phyloP scores from a whole-genome alignment of 2,797 vertebrate species.

The Propithecus perrieri region DNA sequence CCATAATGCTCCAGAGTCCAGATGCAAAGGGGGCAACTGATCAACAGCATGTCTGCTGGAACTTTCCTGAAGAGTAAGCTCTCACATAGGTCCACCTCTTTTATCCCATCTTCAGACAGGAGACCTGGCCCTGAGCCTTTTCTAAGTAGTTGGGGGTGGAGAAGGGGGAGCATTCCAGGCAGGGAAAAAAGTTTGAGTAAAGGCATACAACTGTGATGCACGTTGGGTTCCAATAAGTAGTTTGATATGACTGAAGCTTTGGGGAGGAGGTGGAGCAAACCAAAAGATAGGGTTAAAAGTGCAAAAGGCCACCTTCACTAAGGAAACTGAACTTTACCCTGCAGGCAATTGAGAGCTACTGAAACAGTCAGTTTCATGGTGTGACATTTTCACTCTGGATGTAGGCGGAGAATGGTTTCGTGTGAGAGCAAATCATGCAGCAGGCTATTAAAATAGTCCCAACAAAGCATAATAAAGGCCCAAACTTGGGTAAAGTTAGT shows the following conservation, averaged over 20 bases:
- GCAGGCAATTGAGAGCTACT: neutral
- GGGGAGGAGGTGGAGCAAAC: neutral
- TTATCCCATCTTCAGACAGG: slow-evolving; percentile 19
- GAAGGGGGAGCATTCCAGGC: neutral
- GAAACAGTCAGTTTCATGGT: neutral
- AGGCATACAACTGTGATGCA: neutral
- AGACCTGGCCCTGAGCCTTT: slow-evolving; percentile 13
- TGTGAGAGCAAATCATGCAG: neutral
- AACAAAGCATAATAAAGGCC: neutral
- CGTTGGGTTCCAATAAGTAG: neutral
- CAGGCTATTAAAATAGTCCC: neutral
- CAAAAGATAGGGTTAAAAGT: slow-evolving; percentile 24
- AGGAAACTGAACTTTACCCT: slow-evolving; percentile 18
- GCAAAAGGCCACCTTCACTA: neutral
- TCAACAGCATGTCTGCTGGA: neutral
- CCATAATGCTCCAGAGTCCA: neutral
- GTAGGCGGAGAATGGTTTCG: neutral
- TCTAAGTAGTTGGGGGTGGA: neutral
- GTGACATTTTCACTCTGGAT: neutral
- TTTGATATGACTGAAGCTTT: neutral
- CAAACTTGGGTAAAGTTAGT: neutral
- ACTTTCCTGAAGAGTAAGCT: neutral
- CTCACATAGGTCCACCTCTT: neutral
- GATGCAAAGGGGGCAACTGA: neutral
- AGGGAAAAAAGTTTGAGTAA: slow-evolving; percentile 3